Evolutionary conservation across 1,140 invertebrate genomes (phyloP).

Genomic region (Trigoniulus corallinus): DNA sequence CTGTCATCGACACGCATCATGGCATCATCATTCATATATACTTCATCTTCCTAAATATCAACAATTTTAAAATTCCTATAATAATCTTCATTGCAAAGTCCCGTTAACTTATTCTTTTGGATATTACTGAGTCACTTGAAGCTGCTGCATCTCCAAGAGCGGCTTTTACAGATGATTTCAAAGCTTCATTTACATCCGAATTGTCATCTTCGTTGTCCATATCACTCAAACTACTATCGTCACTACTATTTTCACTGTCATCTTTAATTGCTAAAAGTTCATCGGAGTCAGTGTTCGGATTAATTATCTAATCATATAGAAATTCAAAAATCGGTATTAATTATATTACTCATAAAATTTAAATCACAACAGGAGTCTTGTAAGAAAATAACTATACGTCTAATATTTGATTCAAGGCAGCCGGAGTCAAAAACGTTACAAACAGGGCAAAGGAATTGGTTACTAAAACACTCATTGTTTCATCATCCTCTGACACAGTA

Average conservation of each 20-base stretch:
- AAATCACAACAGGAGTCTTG: neutral
- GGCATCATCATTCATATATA: conserved; percentile 45
- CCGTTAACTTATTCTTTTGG: no score
- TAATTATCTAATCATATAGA: conserved; percentile 40
- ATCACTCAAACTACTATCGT: conserved; percentile 15
- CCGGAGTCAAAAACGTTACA: conserved; percentile 44
- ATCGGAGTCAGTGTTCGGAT: conserved; percentile 41
- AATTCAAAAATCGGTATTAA: no score
- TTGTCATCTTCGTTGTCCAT: conserved; percentile 24
- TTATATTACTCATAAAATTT: conserved; percentile 1
- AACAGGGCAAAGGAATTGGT: conserved; percentile 52
- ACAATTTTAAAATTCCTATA: no score
- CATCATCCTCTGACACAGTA: conserved; percentile 46
- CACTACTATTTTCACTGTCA: conserved; percentile 31
- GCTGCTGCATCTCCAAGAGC: conserved; percentile 17
- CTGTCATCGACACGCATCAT: conserved; percentile 49
- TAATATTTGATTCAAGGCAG: conserved; percentile 50
- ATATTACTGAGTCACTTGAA: no score
- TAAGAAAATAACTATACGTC: conserved; percentile 28
- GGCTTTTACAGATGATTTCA: conserved; percentile 23
- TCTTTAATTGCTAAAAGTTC: conserved; percentile 34
- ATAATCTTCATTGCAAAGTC: no score
- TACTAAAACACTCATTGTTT: conserved; percentile 46
- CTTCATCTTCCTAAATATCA: no score
- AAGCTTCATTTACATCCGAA: conserved; percentile 42